Percentiles rank a stretch among this genome's conserved stretches.
phyloP scores from a whole-genome alignment of 2,797 vertebrate species.

The Acanthopagrus latus region DNA sequence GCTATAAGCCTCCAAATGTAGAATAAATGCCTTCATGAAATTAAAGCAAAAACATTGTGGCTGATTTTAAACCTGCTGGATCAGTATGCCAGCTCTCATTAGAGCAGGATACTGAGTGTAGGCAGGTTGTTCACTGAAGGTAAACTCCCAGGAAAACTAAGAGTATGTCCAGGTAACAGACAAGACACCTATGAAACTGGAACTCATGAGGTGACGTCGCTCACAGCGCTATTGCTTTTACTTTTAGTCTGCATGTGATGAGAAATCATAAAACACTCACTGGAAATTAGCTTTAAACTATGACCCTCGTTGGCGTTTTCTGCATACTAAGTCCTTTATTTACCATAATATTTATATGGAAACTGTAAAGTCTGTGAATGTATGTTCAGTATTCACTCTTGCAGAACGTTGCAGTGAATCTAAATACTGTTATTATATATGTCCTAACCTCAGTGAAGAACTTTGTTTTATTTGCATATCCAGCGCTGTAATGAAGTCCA shows the following conservation, averaged over 20 bases:
- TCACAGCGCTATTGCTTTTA: not conserved
- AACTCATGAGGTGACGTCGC: not conserved
- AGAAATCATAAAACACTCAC: not conserved
- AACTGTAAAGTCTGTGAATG: not conserved
- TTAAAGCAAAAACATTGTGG: not conserved
- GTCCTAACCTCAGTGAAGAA: not conserved
- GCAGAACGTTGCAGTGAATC: not conserved
- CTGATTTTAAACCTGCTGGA: not conserved
- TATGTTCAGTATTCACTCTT: not conserved
- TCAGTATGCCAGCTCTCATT: not conserved
- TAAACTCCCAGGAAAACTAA: constrained; percentile 29
- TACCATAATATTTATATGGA: not conserved
- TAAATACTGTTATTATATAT: not conserved
- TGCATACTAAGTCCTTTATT: not conserved
- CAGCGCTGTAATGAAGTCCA: not conserved
- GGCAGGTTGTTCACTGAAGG: constrained; percentile 27
- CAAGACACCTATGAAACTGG: constrained; percentile 23
- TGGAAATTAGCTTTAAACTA: not conserved
- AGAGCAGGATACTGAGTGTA: constrained; percentile 15
- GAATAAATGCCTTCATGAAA: not conserved
- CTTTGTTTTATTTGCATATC: not conserved
- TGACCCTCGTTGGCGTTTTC: not conserved
- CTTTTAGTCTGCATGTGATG: not conserved
- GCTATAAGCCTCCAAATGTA: not conserved
- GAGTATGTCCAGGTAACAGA: constrained; percentile 31